Conservation (phyloP, 2,888 invertebrate genomes). For the Margaritifera margaritifera region DNA sequence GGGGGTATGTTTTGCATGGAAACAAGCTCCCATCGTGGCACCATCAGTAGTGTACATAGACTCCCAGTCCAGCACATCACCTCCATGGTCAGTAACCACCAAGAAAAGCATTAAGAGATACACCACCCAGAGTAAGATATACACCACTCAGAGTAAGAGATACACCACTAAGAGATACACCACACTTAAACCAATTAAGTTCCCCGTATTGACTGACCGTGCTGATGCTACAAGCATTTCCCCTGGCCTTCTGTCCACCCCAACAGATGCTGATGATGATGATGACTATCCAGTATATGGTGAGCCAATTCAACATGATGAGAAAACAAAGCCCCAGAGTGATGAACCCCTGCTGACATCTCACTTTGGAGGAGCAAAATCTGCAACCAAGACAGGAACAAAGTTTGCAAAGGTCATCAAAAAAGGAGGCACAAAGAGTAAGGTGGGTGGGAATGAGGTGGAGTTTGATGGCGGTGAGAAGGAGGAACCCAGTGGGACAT, state of each 20-base stretch:
- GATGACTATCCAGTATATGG: constrained; percentile 7
- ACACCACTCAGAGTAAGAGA: neutral
- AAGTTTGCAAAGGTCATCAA: constrained; percentile 2
- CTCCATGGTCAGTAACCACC: constrained; percentile 1
- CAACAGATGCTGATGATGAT: constrained; percentile 3
- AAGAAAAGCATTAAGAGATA: neutral
- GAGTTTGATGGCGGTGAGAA: constrained; percentile 7
- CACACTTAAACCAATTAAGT: neutral
- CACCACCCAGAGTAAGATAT: neutral
- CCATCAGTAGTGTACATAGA: constrained; percentile 4
- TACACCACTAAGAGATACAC: neutral
- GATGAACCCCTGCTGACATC: neutral
- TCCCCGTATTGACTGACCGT: too few relatives aligned
- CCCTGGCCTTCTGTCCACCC: too few relatives aligned
- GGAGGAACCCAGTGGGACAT: constrained; percentile 20
- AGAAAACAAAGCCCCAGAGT: neutral
- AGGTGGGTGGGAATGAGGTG: neutral
- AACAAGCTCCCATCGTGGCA: constrained; percentile 43
- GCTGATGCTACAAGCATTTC: too few relatives aligned
- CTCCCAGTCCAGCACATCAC: constrained; percentile 3
- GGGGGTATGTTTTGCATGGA: constrained; percentile 66
- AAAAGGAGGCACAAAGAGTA: constrained; percentile 2
- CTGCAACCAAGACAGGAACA: constrained; percentile 7
- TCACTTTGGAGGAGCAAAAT: constrained; percentile 4
- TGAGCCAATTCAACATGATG: too few relatives aligned